Conservation (phyloP, 2,888 invertebrate genomes). For the Protonemura montana region DNA sequence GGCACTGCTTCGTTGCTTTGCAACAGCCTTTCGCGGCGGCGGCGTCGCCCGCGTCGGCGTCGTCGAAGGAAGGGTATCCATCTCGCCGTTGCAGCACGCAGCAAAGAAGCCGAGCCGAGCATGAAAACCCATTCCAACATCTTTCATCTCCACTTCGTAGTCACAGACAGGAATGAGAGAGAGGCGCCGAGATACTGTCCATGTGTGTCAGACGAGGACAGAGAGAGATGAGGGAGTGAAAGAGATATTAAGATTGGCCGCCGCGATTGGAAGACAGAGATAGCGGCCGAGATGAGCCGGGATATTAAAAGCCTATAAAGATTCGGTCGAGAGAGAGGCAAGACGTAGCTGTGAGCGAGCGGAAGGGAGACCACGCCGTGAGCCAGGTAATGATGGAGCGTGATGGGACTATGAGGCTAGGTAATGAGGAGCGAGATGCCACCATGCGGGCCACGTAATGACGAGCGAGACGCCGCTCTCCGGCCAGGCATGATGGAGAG, state of each 20-base stretch:
- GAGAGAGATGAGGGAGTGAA: neutral
- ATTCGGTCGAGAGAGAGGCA: too few relatives aligned
- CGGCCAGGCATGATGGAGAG: neutral
- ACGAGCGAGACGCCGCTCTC: too few relatives aligned
- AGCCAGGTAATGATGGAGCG: slow-evolving; percentile 7
- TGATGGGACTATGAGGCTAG: neutral
- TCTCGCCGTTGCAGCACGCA: neutral
- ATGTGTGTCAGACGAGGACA: neutral
- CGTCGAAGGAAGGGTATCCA: too few relatives aligned
- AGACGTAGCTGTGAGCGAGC: neutral
- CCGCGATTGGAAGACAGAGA: neutral
- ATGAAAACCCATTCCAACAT: neutral
- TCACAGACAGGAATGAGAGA: neutral
- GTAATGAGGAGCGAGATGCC: neutral
- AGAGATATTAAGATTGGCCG: slow-evolving; percentile 17
- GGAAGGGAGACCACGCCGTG: slow-evolving; percentile 21
- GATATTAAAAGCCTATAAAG: slow-evolving; percentile 12
- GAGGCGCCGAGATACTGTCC: neutral
- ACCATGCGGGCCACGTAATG: neutral
- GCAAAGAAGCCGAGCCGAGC: neutral
- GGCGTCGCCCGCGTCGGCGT: too few relatives aligned
- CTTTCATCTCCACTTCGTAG: neutral
- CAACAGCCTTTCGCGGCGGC: too few relatives aligned
- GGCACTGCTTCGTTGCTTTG: too few relatives aligned
- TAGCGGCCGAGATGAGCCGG: neutral